Base-by-base conservation (phyloP, 2,888 invertebrate species). In the Drosophila diplacantha region DNA sequence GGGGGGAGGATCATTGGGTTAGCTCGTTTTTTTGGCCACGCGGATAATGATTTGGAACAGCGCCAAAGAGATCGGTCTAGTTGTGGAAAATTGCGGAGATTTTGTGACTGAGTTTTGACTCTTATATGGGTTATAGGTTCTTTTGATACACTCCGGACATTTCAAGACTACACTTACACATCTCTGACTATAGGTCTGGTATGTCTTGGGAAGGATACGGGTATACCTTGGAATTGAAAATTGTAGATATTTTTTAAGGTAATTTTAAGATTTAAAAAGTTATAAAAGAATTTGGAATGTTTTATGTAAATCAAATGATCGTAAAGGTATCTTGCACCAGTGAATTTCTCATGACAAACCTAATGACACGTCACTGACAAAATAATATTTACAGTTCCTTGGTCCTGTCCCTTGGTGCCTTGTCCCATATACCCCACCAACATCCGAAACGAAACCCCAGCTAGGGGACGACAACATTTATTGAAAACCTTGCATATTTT, bases 401-500 rank as follows among this genome's bases (percentile, higher is more conserved):
- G n/a, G n/a, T n/a, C n/a, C n/a, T n/a, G n/a, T n/a, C n/a, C n/a
- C n/a, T n/a, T n/a, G n/a, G n/a, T n/a, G n/a, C n/a, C n/a, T n/a
- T n/a, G n/a, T n/a, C n/a, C n/a, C n/a, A n/a, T n/a, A n/a, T n/a
- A n/a, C n/a, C 26, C 58, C 16, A 12, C 7, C 12, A 29, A 43
- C 12, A 41, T 38, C 20, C 22, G 26, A 29, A 20, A 14, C 20
- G 9, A 26, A 41, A 26, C 14, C 16, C 16, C 5, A 24, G n/a
- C 44, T 8, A 29, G 29, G 9, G 44, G 29, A 46, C 44, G 38
- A 39, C 22, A 39, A 18, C 56, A 58, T 60, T 60, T 60, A 39
- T 60, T 60, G 47, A 60, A 60, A 41, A 32, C 20, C 46, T 26
- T 57, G 83, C 68, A 78, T 78, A 78, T 82, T 75, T 77, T 79